Evolutionary conservation across 2,113 vertebrate genomes (phyloP).

Genomic region (Alces alces): DNA sequence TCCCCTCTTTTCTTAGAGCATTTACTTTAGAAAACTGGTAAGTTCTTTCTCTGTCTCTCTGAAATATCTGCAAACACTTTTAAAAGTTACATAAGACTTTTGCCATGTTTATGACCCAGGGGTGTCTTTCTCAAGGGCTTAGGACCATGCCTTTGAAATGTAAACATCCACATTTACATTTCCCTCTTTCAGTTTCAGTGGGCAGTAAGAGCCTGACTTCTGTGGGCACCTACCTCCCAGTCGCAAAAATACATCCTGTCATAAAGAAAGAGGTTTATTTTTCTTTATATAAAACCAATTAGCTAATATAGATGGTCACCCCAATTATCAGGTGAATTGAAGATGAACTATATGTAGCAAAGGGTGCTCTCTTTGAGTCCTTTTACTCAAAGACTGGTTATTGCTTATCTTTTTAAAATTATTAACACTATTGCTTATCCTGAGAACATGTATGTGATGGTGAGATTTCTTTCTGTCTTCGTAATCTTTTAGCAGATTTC

Average conservation of each 20-base stretch:
- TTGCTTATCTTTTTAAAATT: background rate
- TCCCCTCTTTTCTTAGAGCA: background rate
- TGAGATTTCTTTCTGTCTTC: background rate
- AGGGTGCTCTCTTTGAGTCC: background rate
- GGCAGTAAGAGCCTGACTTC: background rate
- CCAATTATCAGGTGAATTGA: background rate
- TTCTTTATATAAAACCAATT: background rate
- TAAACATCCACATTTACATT: background rate
- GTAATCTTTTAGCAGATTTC: background rate
- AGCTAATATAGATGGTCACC: background rate
- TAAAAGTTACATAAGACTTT: background rate
- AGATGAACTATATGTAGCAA: background rate
- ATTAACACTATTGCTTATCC: background rate
- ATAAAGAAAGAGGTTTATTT: background rate
- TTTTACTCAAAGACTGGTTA: background rate
- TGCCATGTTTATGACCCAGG: background rate
- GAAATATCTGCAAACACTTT: background rate
- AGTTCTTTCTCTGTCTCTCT: background rate
- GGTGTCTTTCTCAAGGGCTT: background rate
- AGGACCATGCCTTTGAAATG: background rate
- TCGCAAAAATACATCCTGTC: background rate
- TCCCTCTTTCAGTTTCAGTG: background rate
- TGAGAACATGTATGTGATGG: background rate
- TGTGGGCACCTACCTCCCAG: background rate
- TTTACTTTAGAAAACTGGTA: background rate